These are phyloP conservation scores for Zaprionus taronus DNA, from an alignment of 1,140 invertebrate species.

Conservation along the genomic window DNA sequence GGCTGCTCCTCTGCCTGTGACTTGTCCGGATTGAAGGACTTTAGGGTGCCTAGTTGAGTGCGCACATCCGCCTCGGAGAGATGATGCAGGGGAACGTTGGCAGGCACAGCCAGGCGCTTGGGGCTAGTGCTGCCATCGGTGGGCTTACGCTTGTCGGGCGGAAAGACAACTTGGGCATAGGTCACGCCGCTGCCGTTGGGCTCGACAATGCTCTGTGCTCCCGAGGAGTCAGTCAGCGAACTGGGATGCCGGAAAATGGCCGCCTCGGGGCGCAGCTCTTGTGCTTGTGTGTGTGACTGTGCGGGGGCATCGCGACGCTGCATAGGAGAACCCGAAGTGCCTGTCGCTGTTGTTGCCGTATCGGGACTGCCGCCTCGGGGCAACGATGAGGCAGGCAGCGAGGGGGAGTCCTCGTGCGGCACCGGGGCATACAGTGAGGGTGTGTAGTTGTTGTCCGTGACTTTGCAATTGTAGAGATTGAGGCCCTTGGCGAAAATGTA, in stretches of 20 bases:
- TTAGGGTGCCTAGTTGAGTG: conserved; percentile 68
- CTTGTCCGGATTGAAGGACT: conserved; percentile 62
- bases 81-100: conserved; percentile 78
- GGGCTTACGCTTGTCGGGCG: conserved; percentile 73
- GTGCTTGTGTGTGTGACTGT: neutral
- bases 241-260: conserved; percentile 74
- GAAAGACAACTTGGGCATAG: conserved; percentile 80
- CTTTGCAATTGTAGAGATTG: conserved; percentile 80
- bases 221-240: conserved; percentile 71
- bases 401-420: conserved; percentile 66
- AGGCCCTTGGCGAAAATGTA: conserved; percentile 74
- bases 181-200: conserved; percentile 70
- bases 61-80: conserved; percentile 76
- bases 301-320: conserved; percentile 53
- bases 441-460: conserved; percentile 78
- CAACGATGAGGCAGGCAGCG: conserved; percentile 11
- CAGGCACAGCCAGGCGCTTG: conserved; percentile 73
- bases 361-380: conserved; percentile 60
- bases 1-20: conserved; percentile 11
- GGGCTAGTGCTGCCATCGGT: conserved; percentile 72
- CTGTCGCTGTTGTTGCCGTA: conserved; percentile 58
- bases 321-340: conserved; percentile 57
- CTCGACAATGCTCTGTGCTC: conserved; percentile 60
- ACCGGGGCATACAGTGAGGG: conserved; percentile 73
- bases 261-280: conserved; percentile 9